Evolutionary conservation across 1,140 invertebrate genomes (phyloP), one percentile per base, ranked within the genome.

Genomic region (Drosophila micromelanica): DNA sequence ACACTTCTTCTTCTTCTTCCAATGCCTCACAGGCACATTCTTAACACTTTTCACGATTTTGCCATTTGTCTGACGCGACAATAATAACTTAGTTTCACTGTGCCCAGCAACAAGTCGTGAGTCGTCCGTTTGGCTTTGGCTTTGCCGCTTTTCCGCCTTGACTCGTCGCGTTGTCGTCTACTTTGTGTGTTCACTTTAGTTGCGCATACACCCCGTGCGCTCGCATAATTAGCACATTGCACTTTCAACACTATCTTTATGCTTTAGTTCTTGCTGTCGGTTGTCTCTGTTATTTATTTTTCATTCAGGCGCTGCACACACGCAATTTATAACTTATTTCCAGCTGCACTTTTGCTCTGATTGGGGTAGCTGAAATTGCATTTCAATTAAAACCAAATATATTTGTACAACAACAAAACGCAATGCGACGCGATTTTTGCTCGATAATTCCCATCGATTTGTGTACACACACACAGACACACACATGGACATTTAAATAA

Each of bases 361-460:
- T 73, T 57, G 20, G 38, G 45, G 27, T 45, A 51, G 51, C 54
- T 60, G 61, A 12, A 43, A 17, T 15, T 56, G 57, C 57, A 70
- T 57, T 64, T 52, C 30, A 59, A 59, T 57, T 52, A 72, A 60
- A 64, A 57, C 54, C 55, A 72, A 72, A 65, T 65, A 30, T 30
- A 64, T 65, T 40, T 30, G 17, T 15, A 54, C 11, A 46, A 45
- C 23, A 20, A 20, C 27, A 37, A 27, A 32, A 43, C 38, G 20
- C 15, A 30, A 40, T 40, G 20, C 37, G 54, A 23, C 40, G n/a
- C 64, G 42, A 54, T 57, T 27, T 59, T 76, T 27, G 27, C 27
- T 74, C 72, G 79, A 80, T 91, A 90, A 91, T 89, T 78, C 80
- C 64, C 59, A 91, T 91, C 85, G 90, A 91, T 91, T 86, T 69